Percentiles rank a stretch among this genome's conserved stretches.
These are phyloP conservation scores for Spodoptera littoralis DNA, from an alignment of 2,888 invertebrate species.

Conservation along the genomic window DNA sequence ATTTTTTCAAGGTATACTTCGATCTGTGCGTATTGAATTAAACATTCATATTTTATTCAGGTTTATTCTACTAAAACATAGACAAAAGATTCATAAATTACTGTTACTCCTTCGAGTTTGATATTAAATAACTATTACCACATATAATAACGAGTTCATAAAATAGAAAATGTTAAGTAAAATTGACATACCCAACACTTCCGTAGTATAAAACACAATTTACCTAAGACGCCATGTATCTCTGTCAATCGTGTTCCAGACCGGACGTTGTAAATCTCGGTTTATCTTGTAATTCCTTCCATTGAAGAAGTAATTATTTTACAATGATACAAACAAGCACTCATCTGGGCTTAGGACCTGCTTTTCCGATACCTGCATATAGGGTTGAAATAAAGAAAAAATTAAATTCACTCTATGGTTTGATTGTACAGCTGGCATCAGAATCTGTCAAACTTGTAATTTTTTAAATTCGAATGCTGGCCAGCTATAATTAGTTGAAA, in stretches of 20 bases:
- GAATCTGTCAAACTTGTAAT: conserved; percentile 22
- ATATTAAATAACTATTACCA: too few relatives aligned
- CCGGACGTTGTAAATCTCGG: conserved; percentile 52
- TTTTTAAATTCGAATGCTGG: conserved; percentile 23
- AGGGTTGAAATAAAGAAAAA: conserved; percentile 11
- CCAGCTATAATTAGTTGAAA: conserved; percentile 15
- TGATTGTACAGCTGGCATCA: background rate
- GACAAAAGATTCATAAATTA: too few relatives aligned
- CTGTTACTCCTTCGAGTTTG: too few relatives aligned
- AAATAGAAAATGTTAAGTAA: conserved; percentile 17
- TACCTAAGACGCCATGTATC: conserved; percentile 49
- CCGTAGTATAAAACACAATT: conserved; percentile 46
- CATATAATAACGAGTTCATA: too few relatives aligned
- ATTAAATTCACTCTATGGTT: background rate
- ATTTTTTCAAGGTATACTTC: too few relatives aligned
- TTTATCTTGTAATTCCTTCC: conserved; percentile 49
- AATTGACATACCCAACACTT: conserved; percentile 31
- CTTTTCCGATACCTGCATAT: conserved; percentile 1
- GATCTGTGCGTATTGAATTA: too few relatives aligned
- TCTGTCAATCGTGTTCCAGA: conserved; percentile 47
- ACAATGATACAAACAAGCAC: conserved; percentile 53
- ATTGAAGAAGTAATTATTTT: conserved; percentile 53
- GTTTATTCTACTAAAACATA: too few relatives aligned
- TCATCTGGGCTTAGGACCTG: conserved; percentile 25
- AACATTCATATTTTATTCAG: too few relatives aligned